Percentiles rank a stretch among this genome's conserved stretches.
These are phyloP conservation scores for Magallana ariakensis DNA, from an alignment of 1,140 invertebrate species.

Conservation along the genomic window DNA sequence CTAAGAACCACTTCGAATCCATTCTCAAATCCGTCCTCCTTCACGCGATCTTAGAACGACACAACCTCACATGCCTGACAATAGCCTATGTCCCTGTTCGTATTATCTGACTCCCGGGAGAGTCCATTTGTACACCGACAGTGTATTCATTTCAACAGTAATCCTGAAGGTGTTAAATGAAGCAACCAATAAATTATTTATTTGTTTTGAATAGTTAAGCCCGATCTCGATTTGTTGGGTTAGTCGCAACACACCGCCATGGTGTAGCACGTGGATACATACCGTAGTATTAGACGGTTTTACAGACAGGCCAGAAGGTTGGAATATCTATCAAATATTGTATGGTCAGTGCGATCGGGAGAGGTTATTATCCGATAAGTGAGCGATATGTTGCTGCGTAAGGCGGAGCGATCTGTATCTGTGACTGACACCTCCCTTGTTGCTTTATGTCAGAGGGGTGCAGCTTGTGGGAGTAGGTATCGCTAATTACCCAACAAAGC, in stretches of 20 bases:
- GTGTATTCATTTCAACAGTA: background rate
- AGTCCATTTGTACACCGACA: background rate
- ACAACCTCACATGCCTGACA: background rate
- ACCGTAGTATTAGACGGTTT: background rate
- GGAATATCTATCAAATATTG: background rate
- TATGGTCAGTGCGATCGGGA: background rate
- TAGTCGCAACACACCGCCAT: background rate
- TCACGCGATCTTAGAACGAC: background rate
- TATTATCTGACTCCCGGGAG: background rate
- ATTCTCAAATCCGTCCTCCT: constrained; percentile 7
- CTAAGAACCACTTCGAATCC: background rate
- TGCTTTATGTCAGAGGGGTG: background rate
- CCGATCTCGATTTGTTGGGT: background rate
- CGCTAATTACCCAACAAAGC: background rate
- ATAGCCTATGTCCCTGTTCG: background rate
- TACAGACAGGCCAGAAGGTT: background rate
- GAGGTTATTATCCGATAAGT: background rate
- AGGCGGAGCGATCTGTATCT: background rate
- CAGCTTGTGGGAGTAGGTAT: background rate
- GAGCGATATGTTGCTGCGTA: background rate
- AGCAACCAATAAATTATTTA: constrained; percentile 4
- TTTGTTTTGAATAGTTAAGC: constrained; percentile 10
- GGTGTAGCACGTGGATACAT: background rate
- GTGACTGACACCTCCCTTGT: background rate
- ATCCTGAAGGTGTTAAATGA: constrained; percentile 7